Evolutionary conservation across 2,113 vertebrate genomes (phyloP).

Genomic region (Psettodes erumei): DNA sequence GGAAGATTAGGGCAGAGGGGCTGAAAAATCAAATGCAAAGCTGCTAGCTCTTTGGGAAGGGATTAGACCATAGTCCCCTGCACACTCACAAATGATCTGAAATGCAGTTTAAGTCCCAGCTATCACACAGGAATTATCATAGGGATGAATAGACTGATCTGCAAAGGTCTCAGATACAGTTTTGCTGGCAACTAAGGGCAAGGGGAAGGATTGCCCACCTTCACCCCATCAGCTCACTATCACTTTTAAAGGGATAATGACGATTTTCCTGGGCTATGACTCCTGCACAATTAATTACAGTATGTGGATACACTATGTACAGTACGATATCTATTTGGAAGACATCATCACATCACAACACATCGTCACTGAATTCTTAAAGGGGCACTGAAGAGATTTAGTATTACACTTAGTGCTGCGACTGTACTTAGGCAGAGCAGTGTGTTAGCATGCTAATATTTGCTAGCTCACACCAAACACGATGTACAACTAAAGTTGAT

Average conservation of each 20-base stretch:
- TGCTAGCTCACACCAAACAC: background rate
- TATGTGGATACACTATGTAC: no score
- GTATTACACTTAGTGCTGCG: background rate
- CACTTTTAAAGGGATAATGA: background rate
- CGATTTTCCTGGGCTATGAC: background rate
- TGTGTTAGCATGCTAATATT: background rate
- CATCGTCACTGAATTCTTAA: background rate
- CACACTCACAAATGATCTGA: conserved; percentile 49
- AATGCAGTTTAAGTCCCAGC: conserved; percentile 28
- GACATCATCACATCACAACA: no score
- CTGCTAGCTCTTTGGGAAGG: conserved; percentile 49
- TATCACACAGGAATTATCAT: conserved; percentile 33
- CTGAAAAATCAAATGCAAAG: conserved; percentile 71
- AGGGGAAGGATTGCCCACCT: background rate
- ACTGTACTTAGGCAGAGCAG: background rate
- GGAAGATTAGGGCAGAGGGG: conserved; percentile 50
- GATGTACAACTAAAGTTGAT: background rate
- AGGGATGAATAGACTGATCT: conserved; percentile 13
- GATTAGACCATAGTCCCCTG: conserved; percentile 59
- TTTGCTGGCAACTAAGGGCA: background rate
- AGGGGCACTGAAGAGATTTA: background rate
- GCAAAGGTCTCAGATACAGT: background rate
- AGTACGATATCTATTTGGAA: no score
- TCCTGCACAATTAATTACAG: no score
- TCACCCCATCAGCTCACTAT: conserved; percentile 9